Evolutionary conservation across 2,113 vertebrate species (phyloP), one percentile per base, ranked within the genome.

Genomic region (Emydura subglobosa): DNA sequence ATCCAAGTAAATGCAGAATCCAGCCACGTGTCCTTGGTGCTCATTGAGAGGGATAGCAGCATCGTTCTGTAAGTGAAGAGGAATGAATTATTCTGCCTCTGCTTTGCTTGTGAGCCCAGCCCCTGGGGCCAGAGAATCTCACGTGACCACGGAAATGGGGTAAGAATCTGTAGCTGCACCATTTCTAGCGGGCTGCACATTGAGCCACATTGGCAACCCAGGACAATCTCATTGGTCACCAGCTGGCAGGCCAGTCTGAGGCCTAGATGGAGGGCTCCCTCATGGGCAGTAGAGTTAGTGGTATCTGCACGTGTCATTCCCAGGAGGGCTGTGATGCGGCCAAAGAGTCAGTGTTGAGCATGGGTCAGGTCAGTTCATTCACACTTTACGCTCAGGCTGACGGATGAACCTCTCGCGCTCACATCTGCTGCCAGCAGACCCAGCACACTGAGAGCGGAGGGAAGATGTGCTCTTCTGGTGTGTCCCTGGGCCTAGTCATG

Each of bases 281-380:
- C 74, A 90, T 90, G 91, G n/a, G 8, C 17, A 0, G 51, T 4
- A 79, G 55, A 53, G 31, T 24, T 25, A 51, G 93, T 1, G 59
- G 59, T 4, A 7, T 47, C 72, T 13, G 44, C 61, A 84, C 72
- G 50, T 27, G 76, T 82, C 31, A 4, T 29, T 87, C 21, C 39
- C 83, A 85, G 47, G 92, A n/a, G 68, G 85, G 1, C 11, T 76
- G 47, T 3, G 83, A 25, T 3, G 10, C 29, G 76, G 50, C 16
- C 3, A 83, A 51, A 3, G 7, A 11, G 85, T 95, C 93, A 1
- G 49, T 93, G 82, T 89, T 97, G 91, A 95, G 93, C 53, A 89
- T 27, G 3, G 97, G 95, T 95, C 97, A 91, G 97, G 91, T 96
- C 96, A 90, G 86, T 96, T 95, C 93, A 65, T 96, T 95, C 93